Conservation (phyloP, 2,113 vertebrate species). For the Planiliza haematocheilus region DNA sequence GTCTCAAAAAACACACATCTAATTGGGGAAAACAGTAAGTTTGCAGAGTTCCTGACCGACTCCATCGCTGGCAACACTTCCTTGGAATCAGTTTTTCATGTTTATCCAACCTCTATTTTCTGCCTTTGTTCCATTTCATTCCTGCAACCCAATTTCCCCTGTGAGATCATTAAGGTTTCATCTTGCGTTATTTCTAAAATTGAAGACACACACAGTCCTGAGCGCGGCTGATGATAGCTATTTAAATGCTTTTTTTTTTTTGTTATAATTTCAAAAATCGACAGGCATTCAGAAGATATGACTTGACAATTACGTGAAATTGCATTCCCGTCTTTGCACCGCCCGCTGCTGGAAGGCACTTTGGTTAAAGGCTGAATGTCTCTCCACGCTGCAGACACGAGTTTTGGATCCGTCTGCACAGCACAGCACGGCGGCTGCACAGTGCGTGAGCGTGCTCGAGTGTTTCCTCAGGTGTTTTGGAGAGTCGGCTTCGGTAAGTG, state of each 20-base stretch:
- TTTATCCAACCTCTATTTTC: slow-evolving; percentile 4
- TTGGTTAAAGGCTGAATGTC: slow-evolving; percentile 28
- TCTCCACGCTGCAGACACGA: slow-evolving; percentile 6
- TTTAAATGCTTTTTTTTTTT: slow-evolving; percentile 36
- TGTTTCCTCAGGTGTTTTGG: slow-evolving; percentile 32
- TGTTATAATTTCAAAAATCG: slow-evolving; percentile 12
- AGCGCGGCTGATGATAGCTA: not conserved
- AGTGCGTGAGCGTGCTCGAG: slow-evolving; percentile 1
- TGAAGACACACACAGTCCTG: not conserved
- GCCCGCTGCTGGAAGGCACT: slow-evolving; percentile 39
- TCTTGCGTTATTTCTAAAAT: slow-evolving; percentile 31
- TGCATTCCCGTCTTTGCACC: not conserved
- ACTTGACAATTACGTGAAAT: slow-evolving; percentile 26
- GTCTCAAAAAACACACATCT: slow-evolving; percentile 1
- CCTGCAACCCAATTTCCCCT: slow-evolving; percentile 28
- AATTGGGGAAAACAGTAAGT: slow-evolving; percentile 13
- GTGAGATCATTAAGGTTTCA: slow-evolving; percentile 48
- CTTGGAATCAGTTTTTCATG: not conserved
- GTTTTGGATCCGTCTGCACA: slow-evolving; percentile 10
- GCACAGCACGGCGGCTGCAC: too few species aligned
- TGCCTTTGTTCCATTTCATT: not conserved
- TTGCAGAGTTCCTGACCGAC: not conserved
- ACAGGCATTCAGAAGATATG: slow-evolving; percentile 32
- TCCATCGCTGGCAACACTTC: not conserved
- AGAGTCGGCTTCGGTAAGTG: slow-evolving; percentile 16